These are phyloP conservation scores for Ramazzottius varieornatus DNA, from an alignment of 2,888 invertebrate species.

Conservation along the genomic window DNA sequence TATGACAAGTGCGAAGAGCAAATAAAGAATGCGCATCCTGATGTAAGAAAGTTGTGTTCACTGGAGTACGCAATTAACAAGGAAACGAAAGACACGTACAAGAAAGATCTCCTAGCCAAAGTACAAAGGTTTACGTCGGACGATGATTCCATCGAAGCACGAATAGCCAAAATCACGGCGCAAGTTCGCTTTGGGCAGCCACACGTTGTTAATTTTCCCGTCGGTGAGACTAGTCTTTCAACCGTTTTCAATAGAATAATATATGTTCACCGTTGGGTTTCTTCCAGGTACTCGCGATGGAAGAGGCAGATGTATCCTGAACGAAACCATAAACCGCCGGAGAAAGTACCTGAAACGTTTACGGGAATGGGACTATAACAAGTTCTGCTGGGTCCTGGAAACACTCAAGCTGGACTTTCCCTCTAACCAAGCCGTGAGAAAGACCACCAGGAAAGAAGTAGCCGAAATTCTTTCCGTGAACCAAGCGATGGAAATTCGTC, in stretches of 20 bases:
- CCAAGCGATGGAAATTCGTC: background rate
- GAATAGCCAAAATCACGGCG: background rate
- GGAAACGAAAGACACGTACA: background rate
- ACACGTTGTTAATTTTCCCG: no score
- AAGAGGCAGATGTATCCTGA: no score
- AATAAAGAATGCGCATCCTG: background rate
- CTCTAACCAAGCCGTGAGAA: background rate
- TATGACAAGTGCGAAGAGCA: background rate
- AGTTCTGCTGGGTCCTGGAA: slow-evolving; percentile 2
- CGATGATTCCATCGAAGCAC: background rate
- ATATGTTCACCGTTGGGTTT: no score
- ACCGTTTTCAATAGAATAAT: no score
- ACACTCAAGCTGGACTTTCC: background rate
- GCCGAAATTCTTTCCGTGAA: background rate
- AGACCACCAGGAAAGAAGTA: background rate
- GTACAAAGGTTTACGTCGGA: background rate
- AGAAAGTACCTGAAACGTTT: background rate
- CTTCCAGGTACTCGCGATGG: no score
- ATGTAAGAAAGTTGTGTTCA: background rate
- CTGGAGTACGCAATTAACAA: background rate
- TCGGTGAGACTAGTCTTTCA: no score
- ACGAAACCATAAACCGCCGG: background rate
- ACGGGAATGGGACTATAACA: background rate
- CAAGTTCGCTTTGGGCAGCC: background rate
- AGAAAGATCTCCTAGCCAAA: background rate